A percentile compares a stretch with the other conserved stretches of the same genome.
phyloP scores from a whole-genome alignment of 2,888 invertebrate genomes.

The Dryobota labecula region DNA sequence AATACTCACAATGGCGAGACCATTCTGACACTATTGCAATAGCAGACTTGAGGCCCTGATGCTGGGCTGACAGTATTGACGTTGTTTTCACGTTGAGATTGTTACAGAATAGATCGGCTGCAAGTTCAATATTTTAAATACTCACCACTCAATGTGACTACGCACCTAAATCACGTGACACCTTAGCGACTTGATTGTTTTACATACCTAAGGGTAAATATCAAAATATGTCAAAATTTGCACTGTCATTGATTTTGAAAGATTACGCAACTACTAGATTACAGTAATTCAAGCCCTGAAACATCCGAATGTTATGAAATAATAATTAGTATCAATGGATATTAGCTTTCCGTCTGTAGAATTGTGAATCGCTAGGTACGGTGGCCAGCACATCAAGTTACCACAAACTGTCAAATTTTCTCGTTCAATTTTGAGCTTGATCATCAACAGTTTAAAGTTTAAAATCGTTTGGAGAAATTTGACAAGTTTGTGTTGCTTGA shows the following conservation, averaged over 20 bases:
- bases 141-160: background rate
- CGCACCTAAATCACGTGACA: background rate
- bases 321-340: background rate
- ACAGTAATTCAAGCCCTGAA: background rate
- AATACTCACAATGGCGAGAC: no score
- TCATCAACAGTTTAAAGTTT: no score
- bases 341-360: background rate
- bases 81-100: background rate
- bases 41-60: background rate
- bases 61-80: background rate
- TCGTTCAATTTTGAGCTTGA: no score
- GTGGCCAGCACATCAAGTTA: no score
- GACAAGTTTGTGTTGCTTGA: no score
- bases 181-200: background rate
- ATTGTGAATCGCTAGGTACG: slow-evolving; percentile 1
- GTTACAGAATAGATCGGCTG: background rate
- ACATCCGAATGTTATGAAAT: background rate
- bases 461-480: no score
- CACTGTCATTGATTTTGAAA: background rate
- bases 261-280: background rate
- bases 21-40: no score
- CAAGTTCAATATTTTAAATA: slow-evolving; percentile 3
- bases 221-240: slow-evolving; percentile 7
- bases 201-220: no score
- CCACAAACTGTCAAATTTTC: no score